Conservation (phyloP, 1,140 invertebrate species). For the Nasonia giraulti region DNA sequence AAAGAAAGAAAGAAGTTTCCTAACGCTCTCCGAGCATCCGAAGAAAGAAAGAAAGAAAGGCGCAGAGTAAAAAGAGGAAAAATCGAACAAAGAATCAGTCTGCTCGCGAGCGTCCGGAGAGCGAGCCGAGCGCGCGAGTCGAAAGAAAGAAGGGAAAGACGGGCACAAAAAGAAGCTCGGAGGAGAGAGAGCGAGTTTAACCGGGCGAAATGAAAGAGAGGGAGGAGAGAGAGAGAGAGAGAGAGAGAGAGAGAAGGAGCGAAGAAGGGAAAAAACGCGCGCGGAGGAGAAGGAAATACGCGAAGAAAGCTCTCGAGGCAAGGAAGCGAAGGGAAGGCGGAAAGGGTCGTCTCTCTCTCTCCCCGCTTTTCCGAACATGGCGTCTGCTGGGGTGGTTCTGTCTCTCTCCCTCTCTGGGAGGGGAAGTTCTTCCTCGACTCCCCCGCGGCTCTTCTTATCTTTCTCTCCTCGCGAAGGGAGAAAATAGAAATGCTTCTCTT, state of each 20-base stretch:
- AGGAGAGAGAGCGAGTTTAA: neutral
- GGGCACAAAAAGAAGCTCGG: conserved; percentile 32
- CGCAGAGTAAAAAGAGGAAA: conserved; percentile 34
- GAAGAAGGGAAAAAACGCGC: neutral
- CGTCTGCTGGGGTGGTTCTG: conserved; percentile 18
- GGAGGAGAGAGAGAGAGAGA: neutral
- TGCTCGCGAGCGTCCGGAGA: neutral
- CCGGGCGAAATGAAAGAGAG: neutral
- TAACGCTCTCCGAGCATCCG: neutral
- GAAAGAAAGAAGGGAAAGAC: conserved; percentile 32
- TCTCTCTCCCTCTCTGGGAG: neutral
- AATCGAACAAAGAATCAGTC: conserved; percentile 43
- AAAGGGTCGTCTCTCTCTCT: neutral
- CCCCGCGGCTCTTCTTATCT: conserved; percentile 22
- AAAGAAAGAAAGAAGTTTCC: conserved; percentile 1
- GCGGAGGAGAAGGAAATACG: neutral
- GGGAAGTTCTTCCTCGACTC: neutral
- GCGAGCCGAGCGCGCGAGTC: too few relatives aligned
- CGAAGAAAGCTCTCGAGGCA: conserved; percentile 35
- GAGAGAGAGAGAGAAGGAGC: conserved; percentile 9
- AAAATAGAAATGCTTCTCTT: conserved; percentile 18
- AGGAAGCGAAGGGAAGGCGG: conserved; percentile 1
- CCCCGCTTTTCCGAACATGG: conserved; percentile 34
- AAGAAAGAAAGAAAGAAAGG: neutral
- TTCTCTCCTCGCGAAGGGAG: neutral